A percentile compares a stretch with the other conserved stretches of the same genome.
Conservation (phyloP, 2,113 vertebrate genomes). For the Syngnathus floridae region DNA sequence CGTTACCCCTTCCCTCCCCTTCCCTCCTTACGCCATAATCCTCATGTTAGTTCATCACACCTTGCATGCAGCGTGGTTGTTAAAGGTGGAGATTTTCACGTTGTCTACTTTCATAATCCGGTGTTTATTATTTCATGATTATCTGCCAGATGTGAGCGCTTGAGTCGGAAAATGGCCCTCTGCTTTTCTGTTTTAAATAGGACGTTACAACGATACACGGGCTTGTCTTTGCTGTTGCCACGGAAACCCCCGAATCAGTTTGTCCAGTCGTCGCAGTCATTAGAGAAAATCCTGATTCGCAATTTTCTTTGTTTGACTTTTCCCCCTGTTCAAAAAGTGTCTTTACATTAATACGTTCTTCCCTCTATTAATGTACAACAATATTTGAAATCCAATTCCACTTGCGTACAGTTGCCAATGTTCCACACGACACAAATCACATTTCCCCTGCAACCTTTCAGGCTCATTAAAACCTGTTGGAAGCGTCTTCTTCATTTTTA, state of each 20-base stretch:
- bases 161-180: background rate
- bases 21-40: constrained; percentile 49
- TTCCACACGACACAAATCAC: constrained; percentile 21
- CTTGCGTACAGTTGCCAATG: background rate
- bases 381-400: background rate
- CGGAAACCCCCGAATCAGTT: background rate
- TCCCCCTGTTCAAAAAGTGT: background rate
- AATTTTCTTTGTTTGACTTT: background rate
- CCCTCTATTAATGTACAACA: background rate
- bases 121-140: background rate
- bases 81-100: constrained; percentile 2
- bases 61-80: background rate
- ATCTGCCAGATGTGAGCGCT: background rate
- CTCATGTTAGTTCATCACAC: constrained; percentile 32
- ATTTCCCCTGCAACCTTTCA: constrained; percentile 42
- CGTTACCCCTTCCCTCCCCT: constrained; percentile 19
- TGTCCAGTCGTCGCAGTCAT: too few relatives aligned
- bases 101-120: constrained; percentile 1
- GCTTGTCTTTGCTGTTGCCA: background rate
- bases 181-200: background rate
- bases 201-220: background rate
- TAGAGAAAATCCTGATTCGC: too few relatives aligned
- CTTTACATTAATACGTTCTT: too few relatives aligned
- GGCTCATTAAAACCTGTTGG: constrained; percentile 58
- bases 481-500: constrained; percentile 50